A percentile compares a stretch with the other conserved stretches of the same genome.
phyloP scores from a whole-genome alignment of 1,140 invertebrate species.

The Cephus cinctus region DNA sequence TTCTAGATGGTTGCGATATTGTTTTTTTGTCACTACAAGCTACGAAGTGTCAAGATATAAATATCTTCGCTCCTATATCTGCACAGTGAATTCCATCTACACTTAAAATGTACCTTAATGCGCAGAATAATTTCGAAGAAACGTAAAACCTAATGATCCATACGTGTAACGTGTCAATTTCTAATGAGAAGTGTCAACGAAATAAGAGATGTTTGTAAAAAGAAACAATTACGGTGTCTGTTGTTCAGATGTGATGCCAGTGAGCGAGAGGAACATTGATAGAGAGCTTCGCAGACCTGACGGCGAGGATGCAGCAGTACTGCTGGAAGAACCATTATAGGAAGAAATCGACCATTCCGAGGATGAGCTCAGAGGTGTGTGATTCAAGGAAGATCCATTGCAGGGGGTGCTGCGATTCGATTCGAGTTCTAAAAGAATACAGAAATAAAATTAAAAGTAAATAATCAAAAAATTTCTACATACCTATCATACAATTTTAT shows the following conservation, averaged over 20 bases:
- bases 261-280: constrained; percentile 49
- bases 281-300: constrained; percentile 49
- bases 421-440: constrained; percentile 33
- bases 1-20: no score
- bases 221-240: constrained; percentile 47
- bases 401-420: constrained; percentile 27
- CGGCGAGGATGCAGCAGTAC: constrained; percentile 27
- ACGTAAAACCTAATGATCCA: no score
- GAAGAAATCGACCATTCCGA: constrained; percentile 46
- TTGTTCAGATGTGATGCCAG: constrained; percentile 41
- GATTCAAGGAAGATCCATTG: constrained; percentile 23
- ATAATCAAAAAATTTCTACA: neutral
- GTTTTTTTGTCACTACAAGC: no score
- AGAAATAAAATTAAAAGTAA: constrained; percentile 8
- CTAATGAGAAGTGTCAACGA: neutral
- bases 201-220: constrained; percentile 23
- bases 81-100: no score
- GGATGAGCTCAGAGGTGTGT: constrained; percentile 35
- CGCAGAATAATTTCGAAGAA: no score
- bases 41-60: no score
- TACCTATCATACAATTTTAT: neutral
- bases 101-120: no score
- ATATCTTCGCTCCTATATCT: no score
- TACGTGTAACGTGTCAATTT: no score
- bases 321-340: constrained; percentile 27